Evolutionary conservation across 2,113 vertebrate genomes (phyloP).

Genomic region (Miniopterus natalensis): DNA sequence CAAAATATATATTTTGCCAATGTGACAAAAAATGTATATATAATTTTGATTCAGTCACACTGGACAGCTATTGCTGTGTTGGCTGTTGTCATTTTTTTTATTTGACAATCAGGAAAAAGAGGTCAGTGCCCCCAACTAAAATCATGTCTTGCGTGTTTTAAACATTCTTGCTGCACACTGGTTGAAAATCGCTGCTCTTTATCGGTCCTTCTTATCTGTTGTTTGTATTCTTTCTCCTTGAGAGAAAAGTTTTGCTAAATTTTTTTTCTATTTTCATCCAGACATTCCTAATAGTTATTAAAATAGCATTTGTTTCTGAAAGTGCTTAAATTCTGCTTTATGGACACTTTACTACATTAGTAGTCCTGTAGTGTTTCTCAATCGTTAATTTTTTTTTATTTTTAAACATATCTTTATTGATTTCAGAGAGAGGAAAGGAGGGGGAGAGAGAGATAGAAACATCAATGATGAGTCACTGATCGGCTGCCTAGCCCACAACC

Average conservation of each 20-base stretch:
- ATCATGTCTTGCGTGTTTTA: background rate
- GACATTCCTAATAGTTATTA: background rate
- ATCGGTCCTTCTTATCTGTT: background rate
- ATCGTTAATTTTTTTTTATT: slow-evolving; percentile 28
- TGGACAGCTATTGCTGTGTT: background rate
- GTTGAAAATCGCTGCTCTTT: background rate
- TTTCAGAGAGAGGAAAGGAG: too few species aligned
- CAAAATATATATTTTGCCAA: background rate
- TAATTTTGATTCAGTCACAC: background rate
- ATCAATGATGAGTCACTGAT: too few species aligned
- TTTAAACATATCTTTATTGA: too few species aligned
- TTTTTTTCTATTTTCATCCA: background rate
- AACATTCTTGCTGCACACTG: background rate
- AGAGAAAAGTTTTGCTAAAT: background rate
- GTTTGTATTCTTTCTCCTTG: background rate
- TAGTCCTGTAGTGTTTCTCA: background rate
- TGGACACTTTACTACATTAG: slow-evolving; percentile 29
- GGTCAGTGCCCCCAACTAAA: background rate
- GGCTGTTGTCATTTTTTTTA: background rate
- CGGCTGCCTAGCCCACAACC: too few species aligned
- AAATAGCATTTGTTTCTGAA: slow-evolving; percentile 32
- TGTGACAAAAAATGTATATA: background rate
- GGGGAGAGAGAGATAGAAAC: too few species aligned
- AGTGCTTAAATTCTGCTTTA: slow-evolving; percentile 35
- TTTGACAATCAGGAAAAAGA: background rate